These are phyloP conservation scores for Drosophila repletoides DNA, from an alignment of 1,140 invertebrate genomes.

Conservation along the genomic window DNA sequence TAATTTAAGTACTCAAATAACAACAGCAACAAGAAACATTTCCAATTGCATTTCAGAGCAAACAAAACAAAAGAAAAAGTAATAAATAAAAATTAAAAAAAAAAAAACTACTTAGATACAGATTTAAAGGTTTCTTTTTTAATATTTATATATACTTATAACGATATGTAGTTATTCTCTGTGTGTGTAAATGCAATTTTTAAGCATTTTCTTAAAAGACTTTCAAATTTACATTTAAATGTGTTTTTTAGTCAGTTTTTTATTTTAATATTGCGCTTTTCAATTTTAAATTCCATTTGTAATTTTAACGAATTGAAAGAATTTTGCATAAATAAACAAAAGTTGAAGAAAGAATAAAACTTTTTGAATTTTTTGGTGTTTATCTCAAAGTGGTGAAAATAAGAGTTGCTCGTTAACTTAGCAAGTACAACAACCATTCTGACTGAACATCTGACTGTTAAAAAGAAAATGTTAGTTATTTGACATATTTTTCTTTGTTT, in stretches of 20 bases:
- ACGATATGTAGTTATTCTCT: slow-evolving; percentile 42
- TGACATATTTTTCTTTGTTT: too few species aligned
- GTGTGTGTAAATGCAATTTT: slow-evolving; percentile 48
- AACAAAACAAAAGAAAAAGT: slow-evolving; percentile 31
- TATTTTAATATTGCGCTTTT: slow-evolving; percentile 26
- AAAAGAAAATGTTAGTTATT: too few species aligned
- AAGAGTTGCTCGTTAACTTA: neutral
- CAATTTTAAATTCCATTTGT: slow-evolving; percentile 65
- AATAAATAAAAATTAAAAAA: slow-evolving; percentile 19
- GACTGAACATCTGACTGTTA: too few species aligned
- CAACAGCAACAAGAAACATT: slow-evolving; percentile 28
- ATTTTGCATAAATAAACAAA: slow-evolving; percentile 72
- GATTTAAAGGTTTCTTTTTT: slow-evolving; percentile 57
- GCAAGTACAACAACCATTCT: neutral
- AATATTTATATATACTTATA: slow-evolving; percentile 33
- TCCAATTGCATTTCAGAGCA: slow-evolving; percentile 66
- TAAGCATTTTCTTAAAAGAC: slow-evolving; percentile 26
- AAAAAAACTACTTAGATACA: slow-evolving; percentile 32
- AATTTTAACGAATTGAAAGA: slow-evolving; percentile 58
- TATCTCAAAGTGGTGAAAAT: too few species aligned
- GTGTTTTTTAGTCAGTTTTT: slow-evolving; percentile 50
- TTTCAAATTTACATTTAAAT: slow-evolving; percentile 41
- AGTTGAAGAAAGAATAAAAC: slow-evolving; percentile 44
- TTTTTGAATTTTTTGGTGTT: neutral
- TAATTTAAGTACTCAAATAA: slow-evolving; percentile 13